phyloP scores from a whole-genome alignment of 2,797 vertebrate species.

The Channa striata region DNA sequence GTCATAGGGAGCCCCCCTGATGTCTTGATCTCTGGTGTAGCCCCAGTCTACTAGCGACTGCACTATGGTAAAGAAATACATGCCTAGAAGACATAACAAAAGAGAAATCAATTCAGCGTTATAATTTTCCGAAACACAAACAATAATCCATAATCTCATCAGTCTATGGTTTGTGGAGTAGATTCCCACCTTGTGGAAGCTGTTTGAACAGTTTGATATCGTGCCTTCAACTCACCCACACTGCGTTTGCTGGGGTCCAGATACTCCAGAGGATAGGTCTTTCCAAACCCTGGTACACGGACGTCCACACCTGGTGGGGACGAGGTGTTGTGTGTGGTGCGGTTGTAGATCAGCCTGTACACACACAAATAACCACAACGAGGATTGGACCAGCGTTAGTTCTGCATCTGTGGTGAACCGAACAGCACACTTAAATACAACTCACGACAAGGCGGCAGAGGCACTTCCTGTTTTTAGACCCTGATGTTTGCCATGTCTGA shows the following conservation, averaged over 20 bases:
- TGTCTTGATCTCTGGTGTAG: conserved; percentile 90
- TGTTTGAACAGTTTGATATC: background rate
- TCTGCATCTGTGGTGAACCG: conserved; percentile 22
- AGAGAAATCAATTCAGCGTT: background rate
- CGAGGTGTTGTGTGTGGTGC: conserved; percentile 85
- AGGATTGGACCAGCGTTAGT: conserved; percentile 1
- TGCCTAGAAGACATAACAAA: conserved; percentile 83
- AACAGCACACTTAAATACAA: background rate
- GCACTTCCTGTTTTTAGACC: conserved; percentile 24
- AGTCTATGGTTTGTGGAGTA: background rate
- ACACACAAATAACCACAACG: background rate
- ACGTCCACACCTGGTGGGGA: conserved; percentile 93
- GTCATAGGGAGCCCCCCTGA: conserved; percentile 96
- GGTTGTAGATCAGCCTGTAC: conserved; percentile 92
- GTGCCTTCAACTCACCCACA: conserved; percentile 86
- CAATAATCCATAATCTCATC: background rate
- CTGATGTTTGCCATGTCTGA: conserved; percentile 4
- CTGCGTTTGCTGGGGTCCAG: conserved; percentile 94
- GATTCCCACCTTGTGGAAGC: background rate
- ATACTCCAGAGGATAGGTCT: conserved; percentile 93
- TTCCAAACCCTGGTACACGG: conserved; percentile 94
- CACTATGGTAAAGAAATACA: conserved; percentile 95
- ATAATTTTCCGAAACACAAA: background rate
- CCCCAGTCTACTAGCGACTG: conserved; percentile 92
- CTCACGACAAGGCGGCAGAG: background rate